A percentile compares a stretch with the other conserved stretches of the same genome.
Conservation (phyloP, 2,888 invertebrate genomes). For the Lomographa bimaculata region DNA sequence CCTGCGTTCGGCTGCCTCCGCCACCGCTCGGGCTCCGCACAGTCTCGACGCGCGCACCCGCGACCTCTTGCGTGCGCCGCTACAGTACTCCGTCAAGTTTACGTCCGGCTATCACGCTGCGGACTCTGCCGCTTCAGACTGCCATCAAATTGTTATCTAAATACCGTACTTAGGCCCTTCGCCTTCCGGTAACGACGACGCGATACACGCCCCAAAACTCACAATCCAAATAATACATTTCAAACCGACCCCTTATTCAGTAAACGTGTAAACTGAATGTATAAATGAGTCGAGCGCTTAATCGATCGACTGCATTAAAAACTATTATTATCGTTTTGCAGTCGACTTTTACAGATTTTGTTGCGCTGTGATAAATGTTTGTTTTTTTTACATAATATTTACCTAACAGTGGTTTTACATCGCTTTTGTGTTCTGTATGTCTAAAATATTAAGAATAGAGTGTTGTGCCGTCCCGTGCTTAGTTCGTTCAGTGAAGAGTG, state of each 20-base stretch:
- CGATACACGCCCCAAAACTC: slow-evolving; percentile 52
- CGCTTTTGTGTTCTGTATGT: slow-evolving; percentile 48
- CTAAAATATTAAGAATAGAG: slow-evolving; percentile 38
- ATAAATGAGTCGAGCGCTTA: slow-evolving; percentile 65
- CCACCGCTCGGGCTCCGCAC: slow-evolving; percentile 60
- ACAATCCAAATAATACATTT: slow-evolving; percentile 39
- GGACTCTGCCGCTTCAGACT: slow-evolving; percentile 74
- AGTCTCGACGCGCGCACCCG: slow-evolving; percentile 64
- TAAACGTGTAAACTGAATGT: slow-evolving; percentile 55
- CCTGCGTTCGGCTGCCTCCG: slow-evolving; percentile 59
- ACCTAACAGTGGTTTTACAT: slow-evolving; percentile 46
- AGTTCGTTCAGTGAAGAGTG: slow-evolving; percentile 76
- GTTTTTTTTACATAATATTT: slow-evolving; percentile 49
- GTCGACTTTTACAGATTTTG: slow-evolving; percentile 65
- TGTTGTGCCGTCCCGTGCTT: slow-evolving; percentile 77
- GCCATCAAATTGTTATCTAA: slow-evolving; percentile 74
- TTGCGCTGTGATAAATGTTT: slow-evolving; percentile 60
- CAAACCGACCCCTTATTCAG: slow-evolving; percentile 41
- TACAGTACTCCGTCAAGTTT: slow-evolving; percentile 64
- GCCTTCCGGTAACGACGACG: slow-evolving; percentile 61
- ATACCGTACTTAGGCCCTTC: slow-evolving; percentile 67
- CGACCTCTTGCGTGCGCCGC: slow-evolving; percentile 73
- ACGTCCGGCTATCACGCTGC: slow-evolving; percentile 74
- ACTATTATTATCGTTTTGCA: slow-evolving; percentile 72
- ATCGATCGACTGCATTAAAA: slow-evolving; percentile 81